These are phyloP conservation scores for Tineola bisselliella DNA, from an alignment of 2,888 invertebrate genomes.

Conservation along the genomic window DNA sequence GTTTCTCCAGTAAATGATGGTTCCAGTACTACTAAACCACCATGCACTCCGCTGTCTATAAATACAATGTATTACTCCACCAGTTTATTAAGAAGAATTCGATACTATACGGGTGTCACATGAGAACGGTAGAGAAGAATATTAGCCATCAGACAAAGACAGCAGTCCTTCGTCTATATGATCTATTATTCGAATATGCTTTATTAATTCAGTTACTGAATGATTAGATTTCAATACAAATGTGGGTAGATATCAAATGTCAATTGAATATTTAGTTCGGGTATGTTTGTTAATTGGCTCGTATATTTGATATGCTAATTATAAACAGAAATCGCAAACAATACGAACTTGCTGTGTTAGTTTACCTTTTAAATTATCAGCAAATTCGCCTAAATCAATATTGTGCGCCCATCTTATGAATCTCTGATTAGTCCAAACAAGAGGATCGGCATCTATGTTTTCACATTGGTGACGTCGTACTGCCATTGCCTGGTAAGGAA, in stretches of 20 bases:
- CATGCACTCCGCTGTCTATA: conserved; percentile 92
- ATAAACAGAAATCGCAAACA: neutral
- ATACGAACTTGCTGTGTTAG: neutral
- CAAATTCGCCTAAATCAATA: conserved; percentile 93
- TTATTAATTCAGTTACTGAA: no score
- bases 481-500: conserved; percentile 73
- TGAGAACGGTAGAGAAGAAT: no score
- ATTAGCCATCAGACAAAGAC: no score
- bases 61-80: no score
- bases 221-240: no score
- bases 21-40: conserved; percentile 91
- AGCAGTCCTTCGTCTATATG: no score
- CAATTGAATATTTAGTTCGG: no score
- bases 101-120: no score
- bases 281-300: no score
- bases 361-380: conserved; percentile 89
- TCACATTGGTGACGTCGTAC: conserved; percentile 90
- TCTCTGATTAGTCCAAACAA: conserved; percentile 96
- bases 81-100: no score
- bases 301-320: neutral
- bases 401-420: conserved; percentile 94
- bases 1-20: conserved; percentile 95
- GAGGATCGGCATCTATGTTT: conserved; percentile 87
- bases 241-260: no score
- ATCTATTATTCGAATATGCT: no score